Percentiles rank a stretch among this genome's conserved stretches.
These are phyloP conservation scores for Caenorhabditis briggsae DNA, from an alignment of 1,140 invertebrate species.

Conservation along the genomic window DNA sequence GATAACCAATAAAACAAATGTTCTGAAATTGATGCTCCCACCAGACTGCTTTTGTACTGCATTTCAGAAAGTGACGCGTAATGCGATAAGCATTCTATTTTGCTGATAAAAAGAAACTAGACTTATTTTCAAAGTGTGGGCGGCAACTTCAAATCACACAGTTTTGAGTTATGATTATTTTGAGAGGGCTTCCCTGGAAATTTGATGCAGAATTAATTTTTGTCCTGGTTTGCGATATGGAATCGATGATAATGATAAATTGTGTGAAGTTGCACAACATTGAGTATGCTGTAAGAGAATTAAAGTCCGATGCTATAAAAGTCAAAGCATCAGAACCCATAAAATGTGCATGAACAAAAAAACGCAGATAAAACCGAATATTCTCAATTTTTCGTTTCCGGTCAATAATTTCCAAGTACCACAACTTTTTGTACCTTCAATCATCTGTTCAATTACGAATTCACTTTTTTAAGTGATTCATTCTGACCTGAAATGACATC, in stretches of 20 bases:
- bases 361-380: too few species aligned
- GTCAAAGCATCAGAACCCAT: too few species aligned
- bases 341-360: too few species aligned
- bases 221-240: too few species aligned
- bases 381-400: too few species aligned
- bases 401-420: too few species aligned
- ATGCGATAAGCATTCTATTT: conserved; percentile 1
- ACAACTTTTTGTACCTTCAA: too few species aligned
- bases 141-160: too few species aligned
- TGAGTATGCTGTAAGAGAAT: background rate
- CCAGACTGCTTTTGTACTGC: background rate
- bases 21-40: background rate
- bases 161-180: too few species aligned
- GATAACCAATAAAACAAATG: background rate
- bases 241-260: background rate
- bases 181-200: background rate
- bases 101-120: conserved; percentile 8
- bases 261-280: conserved; percentile 5
- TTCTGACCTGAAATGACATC: background rate
- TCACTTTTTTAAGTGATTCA: background rate
- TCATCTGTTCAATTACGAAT: too few species aligned
- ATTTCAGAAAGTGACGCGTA: conserved; percentile 30
- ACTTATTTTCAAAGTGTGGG: background rate
- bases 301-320: too few species aligned
- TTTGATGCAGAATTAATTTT: background rate